Percentiles rank a stretch among this genome's conserved stretches.
Evolutionary conservation across 2,113 vertebrate genomes (phyloP).

Genomic region (Enhydra lutris): DNA sequence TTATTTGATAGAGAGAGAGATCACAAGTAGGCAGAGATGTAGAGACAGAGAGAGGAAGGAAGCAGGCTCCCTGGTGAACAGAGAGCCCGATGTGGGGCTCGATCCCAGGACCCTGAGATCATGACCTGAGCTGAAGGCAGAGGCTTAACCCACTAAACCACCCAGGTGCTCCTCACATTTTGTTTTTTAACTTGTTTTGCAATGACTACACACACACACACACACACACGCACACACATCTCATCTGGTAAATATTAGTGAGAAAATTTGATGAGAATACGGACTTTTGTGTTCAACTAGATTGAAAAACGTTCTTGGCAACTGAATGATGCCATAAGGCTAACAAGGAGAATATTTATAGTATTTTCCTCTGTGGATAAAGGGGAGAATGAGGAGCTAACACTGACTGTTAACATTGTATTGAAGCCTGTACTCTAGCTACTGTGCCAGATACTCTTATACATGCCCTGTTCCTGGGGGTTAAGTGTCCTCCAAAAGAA

Average conservation of each 20-base stretch:
- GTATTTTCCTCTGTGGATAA: neutral
- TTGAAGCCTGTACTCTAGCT: neutral
- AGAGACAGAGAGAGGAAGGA: no score
- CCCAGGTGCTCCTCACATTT: neutral
- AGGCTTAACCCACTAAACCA: no score
- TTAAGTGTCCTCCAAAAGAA: neutral
- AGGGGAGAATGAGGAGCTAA: no score
- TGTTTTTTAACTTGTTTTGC: neutral
- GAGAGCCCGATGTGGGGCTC: no score
- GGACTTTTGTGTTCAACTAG: neutral
- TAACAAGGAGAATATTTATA: neutral
- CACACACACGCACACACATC: no score
- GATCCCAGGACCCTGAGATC: no score
- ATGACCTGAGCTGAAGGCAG: no score
- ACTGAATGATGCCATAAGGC: neutral
- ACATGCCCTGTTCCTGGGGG: accelerated
- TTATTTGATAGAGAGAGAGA: no score
- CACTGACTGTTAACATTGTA: neutral
- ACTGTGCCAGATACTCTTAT: neutral
- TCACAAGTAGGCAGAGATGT: no score
- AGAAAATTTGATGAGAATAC: neutral
- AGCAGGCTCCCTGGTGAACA: no score
- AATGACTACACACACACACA: neutral
- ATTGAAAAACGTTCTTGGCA: neutral
- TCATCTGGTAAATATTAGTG: constrained; percentile 10